These are phyloP conservation scores for Heteractis magnifica DNA, from an alignment of 92 coral and sea anemone genomes.

Conservation along the genomic window DNA sequence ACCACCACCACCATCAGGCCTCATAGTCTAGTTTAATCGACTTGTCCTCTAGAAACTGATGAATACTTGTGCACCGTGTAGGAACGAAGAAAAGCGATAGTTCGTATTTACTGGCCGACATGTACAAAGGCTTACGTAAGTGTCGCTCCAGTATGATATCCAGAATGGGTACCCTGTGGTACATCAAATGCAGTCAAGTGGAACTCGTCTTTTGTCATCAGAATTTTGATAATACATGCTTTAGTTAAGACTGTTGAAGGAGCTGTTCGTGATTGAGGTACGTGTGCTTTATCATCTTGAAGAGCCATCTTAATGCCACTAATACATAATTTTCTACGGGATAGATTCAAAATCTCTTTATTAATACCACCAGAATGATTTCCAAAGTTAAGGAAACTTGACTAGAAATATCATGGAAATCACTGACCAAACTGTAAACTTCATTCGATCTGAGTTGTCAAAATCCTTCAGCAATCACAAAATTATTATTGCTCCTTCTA, in stretches of 20 bases:
- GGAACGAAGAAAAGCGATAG: no score
- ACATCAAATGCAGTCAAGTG: not conserved
- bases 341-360: not conserved
- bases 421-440: conserved; percentile 62
- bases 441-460: conserved; percentile 60
- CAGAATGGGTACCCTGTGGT: not conserved
- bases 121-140: no score
- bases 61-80: no score
- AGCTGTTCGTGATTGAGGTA: not conserved
- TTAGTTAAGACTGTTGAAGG: not conserved
- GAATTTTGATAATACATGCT: not conserved
- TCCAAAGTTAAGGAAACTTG: not conserved
- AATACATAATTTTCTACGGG: not conserved
- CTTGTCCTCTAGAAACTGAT: no score
- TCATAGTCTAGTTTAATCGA: no score
- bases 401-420: conserved; percentile 53
- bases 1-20: no score
- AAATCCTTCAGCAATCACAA: conserved; percentile 63
- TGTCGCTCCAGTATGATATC: no score
- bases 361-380: not conserved
- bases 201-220: not conserved
- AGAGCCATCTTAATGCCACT: not conserved
- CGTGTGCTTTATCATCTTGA: not conserved
- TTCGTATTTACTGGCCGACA: no score
- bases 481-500: conserved; percentile 90